Evolutionary conservation across 2,797 vertebrate species (phyloP).

Genomic region (Mus minutoides): DNA sequence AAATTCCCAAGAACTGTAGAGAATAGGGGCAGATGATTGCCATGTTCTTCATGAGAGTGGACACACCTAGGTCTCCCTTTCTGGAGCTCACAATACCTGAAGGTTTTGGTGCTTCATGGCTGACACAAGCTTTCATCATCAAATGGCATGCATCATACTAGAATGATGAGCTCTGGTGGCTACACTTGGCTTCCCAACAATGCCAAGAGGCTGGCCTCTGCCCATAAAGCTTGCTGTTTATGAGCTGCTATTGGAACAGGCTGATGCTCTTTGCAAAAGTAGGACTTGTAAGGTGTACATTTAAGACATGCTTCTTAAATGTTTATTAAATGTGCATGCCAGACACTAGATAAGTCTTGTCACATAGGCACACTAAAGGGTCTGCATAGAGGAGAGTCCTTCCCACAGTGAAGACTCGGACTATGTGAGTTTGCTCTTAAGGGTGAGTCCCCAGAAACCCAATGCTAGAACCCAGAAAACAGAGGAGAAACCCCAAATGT

Average conservation of each 20-base stretch:
- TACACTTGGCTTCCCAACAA: background rate
- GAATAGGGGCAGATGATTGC: background rate
- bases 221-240: background rate
- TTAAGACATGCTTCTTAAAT: background rate
- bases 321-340: background rate
- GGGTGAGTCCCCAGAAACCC: no score
- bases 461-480: background rate
- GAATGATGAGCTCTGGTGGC: background rate
- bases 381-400: background rate
- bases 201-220: background rate
- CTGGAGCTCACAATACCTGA: background rate
- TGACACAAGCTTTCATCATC: background rate
- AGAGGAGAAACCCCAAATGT: background rate
- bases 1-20: background rate
- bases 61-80: fast-evolving
- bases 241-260: background rate
- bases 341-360: background rate
- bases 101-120: background rate
- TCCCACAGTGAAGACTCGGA: background rate
- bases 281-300: background rate
- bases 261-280: background rate
- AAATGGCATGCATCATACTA: background rate
- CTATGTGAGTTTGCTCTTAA: background rate
- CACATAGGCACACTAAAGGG: background rate
- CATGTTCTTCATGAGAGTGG: background rate